phyloP scores from a whole-genome alignment of 2,113 vertebrate species.

The Peromyscus californicus region DNA sequence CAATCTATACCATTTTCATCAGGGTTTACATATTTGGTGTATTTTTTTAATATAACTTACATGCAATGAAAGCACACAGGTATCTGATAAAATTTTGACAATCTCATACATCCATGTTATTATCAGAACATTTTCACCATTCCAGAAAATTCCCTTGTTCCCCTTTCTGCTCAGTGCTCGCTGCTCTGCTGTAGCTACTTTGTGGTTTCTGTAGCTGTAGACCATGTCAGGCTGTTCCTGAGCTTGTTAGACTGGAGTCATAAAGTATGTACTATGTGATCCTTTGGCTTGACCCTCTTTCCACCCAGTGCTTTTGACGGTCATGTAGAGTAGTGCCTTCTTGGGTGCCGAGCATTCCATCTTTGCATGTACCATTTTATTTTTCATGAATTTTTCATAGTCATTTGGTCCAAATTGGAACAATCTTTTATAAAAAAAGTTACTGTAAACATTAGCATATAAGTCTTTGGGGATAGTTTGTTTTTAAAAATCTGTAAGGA shows the following conservation, averaged over 20 bases:
- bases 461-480: neutral
- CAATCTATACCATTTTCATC: neutral
- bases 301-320: neutral
- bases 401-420: neutral
- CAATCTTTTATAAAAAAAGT: neutral
- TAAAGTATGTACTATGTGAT: neutral
- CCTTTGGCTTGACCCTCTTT: neutral
- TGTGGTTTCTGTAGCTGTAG: slow-evolving; percentile 14
- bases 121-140: neutral
- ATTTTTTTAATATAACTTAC: neutral
- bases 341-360: neutral
- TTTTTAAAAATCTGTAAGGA: neutral
- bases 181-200: neutral
- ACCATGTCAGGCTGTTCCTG: slow-evolving; percentile 4
- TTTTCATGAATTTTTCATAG: neutral
- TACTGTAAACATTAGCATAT: neutral
- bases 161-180: neutral
- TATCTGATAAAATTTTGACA: neutral
- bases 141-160: neutral
- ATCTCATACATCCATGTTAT: neutral
- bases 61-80: neutral
- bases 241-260: slow-evolving; percentile 12
- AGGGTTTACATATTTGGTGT: neutral
- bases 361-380: neutral
- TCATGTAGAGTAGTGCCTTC: neutral